These are phyloP conservation scores for Volucella inflata DNA, from an alignment of 2,888 invertebrate genomes.

Conservation along the genomic window DNA sequence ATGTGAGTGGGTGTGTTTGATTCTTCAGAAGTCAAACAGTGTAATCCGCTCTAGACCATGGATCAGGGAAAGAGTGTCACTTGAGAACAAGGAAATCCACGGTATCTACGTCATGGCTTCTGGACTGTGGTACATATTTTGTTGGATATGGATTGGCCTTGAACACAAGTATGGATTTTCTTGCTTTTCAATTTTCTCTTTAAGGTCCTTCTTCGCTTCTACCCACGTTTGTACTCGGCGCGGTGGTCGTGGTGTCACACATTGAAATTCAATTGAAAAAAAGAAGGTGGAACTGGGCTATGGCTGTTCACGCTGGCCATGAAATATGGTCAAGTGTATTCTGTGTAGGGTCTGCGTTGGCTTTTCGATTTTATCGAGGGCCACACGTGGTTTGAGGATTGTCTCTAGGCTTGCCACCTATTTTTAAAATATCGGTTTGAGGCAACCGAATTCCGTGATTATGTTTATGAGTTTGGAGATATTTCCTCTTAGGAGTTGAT, in stretches of 20 bases:
- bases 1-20: constrained; percentile 19
- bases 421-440: too few relatives aligned
- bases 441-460: too few relatives aligned
- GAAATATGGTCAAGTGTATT: constrained; percentile 31
- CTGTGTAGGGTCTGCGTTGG: neutral
- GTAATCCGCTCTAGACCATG: constrained; percentile 55
- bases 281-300: constrained; percentile 48
- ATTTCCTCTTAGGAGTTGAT: too few relatives aligned
- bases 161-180: constrained; percentile 47
- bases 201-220: neutral
- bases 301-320: constrained; percentile 29
- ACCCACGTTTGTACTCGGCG: constrained; percentile 34
- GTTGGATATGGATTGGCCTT: constrained; percentile 29
- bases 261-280: constrained; percentile 32
- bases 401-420: too few relatives aligned
- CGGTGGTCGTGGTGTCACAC: constrained; percentile 14
- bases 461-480: too few relatives aligned
- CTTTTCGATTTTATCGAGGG: neutral
- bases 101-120: constrained; percentile 38
- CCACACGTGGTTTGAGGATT: neutral
- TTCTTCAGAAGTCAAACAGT: neutral
- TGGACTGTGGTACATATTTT: neutral
- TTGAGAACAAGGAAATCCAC: constrained; percentile 66
- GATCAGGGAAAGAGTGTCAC: constrained; percentile 29
- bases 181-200: constrained; percentile 40